Evolutionary conservation across 2,797 vertebrate species (phyloP), one percentile per base, ranked within the genome.

Genomic region (Sparidentex hasta): DNA sequence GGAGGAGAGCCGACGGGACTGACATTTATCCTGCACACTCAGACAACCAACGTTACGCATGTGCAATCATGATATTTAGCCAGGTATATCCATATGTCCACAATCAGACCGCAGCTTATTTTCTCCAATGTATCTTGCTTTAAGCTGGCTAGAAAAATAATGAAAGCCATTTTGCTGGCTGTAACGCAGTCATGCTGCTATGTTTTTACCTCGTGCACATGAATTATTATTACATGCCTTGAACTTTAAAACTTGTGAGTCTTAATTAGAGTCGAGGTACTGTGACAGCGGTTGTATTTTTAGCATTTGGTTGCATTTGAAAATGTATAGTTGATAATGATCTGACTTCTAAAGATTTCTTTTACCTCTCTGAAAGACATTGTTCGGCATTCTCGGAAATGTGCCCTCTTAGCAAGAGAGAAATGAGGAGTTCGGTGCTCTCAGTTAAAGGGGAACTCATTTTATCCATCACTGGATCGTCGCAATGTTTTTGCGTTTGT

Each of bases 51-150:
- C 21, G 27, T 62, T 23, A 54, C 46, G 67, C 7, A 67, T 46
- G 21, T 46, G 51, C 5, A 77, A 46, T 80, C 63, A 69, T 43
- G 44, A 11, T 64, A 6, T 75, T 71, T 74, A 76, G 79, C 47
- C 29, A 69, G 18, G 48, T n/a, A 29, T 6, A 27, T 27, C 27
- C 18, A 0, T 50, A 29, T 50, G 55, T 57, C 43, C 29, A 23
- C 25, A 61, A 43, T 50, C 21, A 20, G 44, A 69, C 29, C 18
- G 29, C 7, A 0, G n/a, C 51, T 18, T 51, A 12, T 74, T 55
- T 33, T 4, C 20, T 54, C 17, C 41, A 47, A 43, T 59, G 47
- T 23, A 52, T 63, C 13, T 65, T 29, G 4, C 83, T 71, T 33
- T 11, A 27, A 44, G 51, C 25, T 38, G 7, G 43, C 13, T 8